These are phyloP conservation scores for Bostrychus sinensis DNA, from an alignment of 2,113 vertebrate genomes.

Conservation along the genomic window DNA sequence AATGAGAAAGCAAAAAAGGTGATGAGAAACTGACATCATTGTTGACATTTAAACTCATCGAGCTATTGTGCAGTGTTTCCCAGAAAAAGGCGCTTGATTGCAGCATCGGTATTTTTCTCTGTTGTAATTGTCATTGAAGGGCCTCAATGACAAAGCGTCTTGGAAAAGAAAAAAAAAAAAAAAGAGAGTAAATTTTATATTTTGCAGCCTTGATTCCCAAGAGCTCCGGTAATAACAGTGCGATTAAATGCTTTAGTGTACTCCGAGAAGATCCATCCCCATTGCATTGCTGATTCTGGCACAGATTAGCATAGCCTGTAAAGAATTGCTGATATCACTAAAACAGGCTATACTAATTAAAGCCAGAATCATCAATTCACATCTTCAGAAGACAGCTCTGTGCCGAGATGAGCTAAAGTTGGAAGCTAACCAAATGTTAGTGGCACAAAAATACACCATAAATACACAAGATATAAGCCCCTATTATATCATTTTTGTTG, in stretches of 20 bases:
- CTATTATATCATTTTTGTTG: slow-evolving; percentile 6
- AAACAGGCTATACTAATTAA: slow-evolving; percentile 90
- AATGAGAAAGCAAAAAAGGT: slow-evolving; percentile 13
- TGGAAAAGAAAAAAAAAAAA: neutral
- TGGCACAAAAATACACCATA: slow-evolving; percentile 20
- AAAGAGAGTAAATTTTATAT: neutral
- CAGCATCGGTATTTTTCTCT: slow-evolving; percentile 12
- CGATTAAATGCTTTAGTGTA: slow-evolving; percentile 25
- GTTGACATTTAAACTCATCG: slow-evolving; percentile 62
- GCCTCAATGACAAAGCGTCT: slow-evolving; percentile 5
- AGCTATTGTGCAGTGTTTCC: slow-evolving; percentile 13
- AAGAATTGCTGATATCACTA: slow-evolving; percentile 85
- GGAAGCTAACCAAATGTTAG: slow-evolving; percentile 55
- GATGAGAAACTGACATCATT: slow-evolving; percentile 43
- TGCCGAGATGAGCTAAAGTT: slow-evolving; percentile 39
- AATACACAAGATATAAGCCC: slow-evolving; percentile 4
- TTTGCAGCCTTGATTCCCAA: slow-evolving; percentile 27
- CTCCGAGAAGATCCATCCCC: slow-evolving; percentile 58
- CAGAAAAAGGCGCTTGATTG: slow-evolving; percentile 33
- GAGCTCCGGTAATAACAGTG: slow-evolving; percentile 1
- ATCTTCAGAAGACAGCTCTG: slow-evolving; percentile 61
- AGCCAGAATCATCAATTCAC: slow-evolving; percentile 85
- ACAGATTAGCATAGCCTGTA: slow-evolving; percentile 89
- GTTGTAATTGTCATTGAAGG: slow-evolving; percentile 14
- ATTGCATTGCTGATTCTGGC: slow-evolving; percentile 85